These are phyloP conservation scores for Poeciliopsis turneri DNA, from an alignment of 2,797 vertebrate genomes.

Conservation along the genomic window DNA sequence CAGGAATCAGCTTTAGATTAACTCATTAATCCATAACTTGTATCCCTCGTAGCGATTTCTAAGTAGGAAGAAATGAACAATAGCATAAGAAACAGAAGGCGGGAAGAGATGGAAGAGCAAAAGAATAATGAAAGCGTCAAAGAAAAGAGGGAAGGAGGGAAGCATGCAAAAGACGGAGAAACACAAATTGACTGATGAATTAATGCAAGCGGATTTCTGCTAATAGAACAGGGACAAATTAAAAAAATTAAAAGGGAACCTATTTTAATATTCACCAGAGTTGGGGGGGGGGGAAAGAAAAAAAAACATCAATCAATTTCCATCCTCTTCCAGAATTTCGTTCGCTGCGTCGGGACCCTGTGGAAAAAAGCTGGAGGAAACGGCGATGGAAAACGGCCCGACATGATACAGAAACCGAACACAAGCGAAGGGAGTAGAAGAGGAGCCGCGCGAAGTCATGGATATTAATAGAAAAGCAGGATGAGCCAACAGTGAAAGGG, in stretches of 20 bases:
- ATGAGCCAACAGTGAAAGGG: slow-evolving; percentile 76
- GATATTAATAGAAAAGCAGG: slow-evolving; percentile 74
- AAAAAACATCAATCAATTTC: not conserved
- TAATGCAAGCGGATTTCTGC: not conserved
- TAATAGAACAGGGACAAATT: not conserved
- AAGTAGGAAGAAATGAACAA: not conserved
- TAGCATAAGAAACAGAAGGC: not conserved
- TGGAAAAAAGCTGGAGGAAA: slow-evolving; percentile 23
- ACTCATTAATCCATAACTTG: too few species aligned
- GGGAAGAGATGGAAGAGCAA: not conserved
- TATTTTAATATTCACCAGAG: not conserved
- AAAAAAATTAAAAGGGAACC: not conserved
- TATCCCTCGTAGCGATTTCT: too few species aligned
- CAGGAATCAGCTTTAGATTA: too few species aligned
- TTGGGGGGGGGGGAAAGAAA: accelerated
- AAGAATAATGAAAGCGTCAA: not conserved
- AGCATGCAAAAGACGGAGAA: not conserved
- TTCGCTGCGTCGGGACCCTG: not conserved
- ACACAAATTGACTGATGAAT: not conserved
- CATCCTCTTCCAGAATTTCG: not conserved
- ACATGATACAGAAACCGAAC: slow-evolving; percentile 33
- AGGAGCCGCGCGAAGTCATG: slow-evolving; percentile 53
- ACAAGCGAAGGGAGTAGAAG: slow-evolving; percentile 40
- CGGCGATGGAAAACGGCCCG: slow-evolving; percentile 32
- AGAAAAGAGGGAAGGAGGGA: not conserved